Evolutionary conservation across 1,140 invertebrate genomes (phyloP), one percentile per base, ranked within the genome.

Genomic region (Gryllus bimaculatus): DNA sequence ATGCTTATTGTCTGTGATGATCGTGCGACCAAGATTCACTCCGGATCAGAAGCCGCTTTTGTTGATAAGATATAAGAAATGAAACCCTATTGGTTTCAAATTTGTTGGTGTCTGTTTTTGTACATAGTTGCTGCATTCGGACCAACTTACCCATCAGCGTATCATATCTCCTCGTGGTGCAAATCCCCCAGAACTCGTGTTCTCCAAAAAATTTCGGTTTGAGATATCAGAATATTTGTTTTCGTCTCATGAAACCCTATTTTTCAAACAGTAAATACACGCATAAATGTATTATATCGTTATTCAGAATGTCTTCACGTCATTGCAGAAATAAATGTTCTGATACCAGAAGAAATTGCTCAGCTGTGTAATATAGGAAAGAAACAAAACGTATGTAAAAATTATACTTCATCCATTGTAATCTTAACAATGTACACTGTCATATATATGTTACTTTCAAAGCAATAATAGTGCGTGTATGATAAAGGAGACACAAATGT

Each of bases 321-420:
- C 54, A 66, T 66, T 66, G 54, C 54, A 54, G 20, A 77, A 48
- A 20, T 77, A 48, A 78, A 49, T 78, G 47, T 79, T 76, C 74
- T 76, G 76, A 80, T 74, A 78, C 80, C 80, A 78, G 80, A 80
- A 80, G 75, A 76, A 78, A 75, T 80, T 80, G 80, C 80, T 80
- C 80, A 80, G 74, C 20, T 76, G 39, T 80, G 80, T 80, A 80
- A 74, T 78, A 80, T 80, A 80, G 80, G 78, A 74, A n/a, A 78
- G 74, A 47, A 12, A n/a, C 8, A 39, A 66, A 66, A 66, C 54
- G 18, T 66, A 39, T 66, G 18, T 66, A 66, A 66, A 66, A 18
- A 66, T 66, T 66, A 66, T 66, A 66, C 0, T 66, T 66, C 54
- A 66, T 66, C 54, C 54, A 1, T 66, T 66, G 18, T 66, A 66